phyloP scores from a whole-genome alignment of 2,797 vertebrate species.

The Lepilemur septentrionalis region DNA sequence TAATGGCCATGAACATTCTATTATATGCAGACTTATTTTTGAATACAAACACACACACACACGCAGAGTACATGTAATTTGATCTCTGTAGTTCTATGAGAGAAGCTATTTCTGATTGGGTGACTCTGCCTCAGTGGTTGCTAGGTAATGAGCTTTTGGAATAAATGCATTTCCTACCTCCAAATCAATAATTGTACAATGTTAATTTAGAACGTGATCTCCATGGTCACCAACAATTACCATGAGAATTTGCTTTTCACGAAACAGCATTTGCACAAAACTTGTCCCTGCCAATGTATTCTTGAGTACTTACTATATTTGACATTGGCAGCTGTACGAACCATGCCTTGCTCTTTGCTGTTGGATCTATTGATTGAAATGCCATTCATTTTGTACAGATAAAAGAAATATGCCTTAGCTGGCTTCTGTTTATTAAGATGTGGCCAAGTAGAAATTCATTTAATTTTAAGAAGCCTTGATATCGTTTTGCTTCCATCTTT shows the following conservation, averaged over 20 bases:
- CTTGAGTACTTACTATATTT: constrained; percentile 74
- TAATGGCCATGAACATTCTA: constrained; percentile 28
- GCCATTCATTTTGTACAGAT: constrained; percentile 79
- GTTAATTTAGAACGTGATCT: constrained; percentile 78
- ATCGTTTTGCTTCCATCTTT: constrained; percentile 70
- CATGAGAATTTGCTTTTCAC: constrained; percentile 71
- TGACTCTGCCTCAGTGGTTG: constrained; percentile 67
- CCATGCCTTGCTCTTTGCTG: constrained; percentile 67
- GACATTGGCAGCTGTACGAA: constrained; percentile 70
- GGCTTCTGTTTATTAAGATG: constrained; percentile 80
- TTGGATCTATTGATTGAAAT: constrained; percentile 81
- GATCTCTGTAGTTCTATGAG: constrained; percentile 55
- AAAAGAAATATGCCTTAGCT: constrained; percentile 74
- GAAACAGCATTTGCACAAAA: constrained; percentile 73
- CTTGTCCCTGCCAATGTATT: constrained; percentile 58
- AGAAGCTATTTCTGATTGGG: constrained; percentile 45
- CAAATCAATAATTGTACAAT: constrained; percentile 75
- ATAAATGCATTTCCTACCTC: constrained; percentile 75
- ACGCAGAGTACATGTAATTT: constrained; percentile 56
- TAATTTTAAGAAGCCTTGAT: constrained; percentile 73
- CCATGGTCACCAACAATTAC: constrained; percentile 76
- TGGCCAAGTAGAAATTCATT: constrained; percentile 78
- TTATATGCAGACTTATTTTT: constrained; percentile 51
- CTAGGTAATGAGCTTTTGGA: constrained; percentile 74
- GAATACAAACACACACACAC: not conserved